These are phyloP conservation scores for Schizopygopsis malacanthus DNA, from an alignment of 2,797 vertebrate genomes.

Conservation along the genomic window DNA sequence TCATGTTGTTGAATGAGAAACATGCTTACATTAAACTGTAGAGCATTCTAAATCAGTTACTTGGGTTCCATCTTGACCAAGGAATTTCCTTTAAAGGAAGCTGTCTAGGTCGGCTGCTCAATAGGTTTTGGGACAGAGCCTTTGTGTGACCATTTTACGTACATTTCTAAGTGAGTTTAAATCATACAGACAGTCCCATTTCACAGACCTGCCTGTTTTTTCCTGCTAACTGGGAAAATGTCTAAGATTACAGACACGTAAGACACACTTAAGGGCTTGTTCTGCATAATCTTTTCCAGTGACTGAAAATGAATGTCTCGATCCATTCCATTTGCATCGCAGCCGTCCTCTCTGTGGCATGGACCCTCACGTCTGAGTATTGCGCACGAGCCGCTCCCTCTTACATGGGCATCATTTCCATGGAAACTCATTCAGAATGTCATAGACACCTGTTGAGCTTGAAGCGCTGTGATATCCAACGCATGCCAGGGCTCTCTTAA, in stretches of 20 bases:
- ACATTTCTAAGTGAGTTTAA: conserved; percentile 13
- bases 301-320: conserved; percentile 21
- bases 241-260: conserved; percentile 2
- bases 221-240: background rate
- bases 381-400: conserved; percentile 1
- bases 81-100: background rate
- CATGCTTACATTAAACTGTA: background rate
- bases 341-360: background rate
- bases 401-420: conserved; percentile 53
- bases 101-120: background rate
- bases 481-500: background rate
- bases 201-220: conserved; percentile 12
- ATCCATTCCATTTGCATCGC: conserved; percentile 5
- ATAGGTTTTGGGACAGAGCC: background rate
- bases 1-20: background rate
- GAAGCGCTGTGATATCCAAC: background rate
- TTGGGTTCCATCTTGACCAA: background rate
- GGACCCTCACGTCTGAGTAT: conserved; percentile 37
- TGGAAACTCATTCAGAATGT: conserved; percentile 57
- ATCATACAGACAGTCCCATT: conserved; percentile 36
- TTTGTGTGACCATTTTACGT: background rate
- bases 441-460: conserved; percentile 59
- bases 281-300: too few species aligned
- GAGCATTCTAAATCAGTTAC: background rate
- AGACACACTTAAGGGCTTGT: conserved; percentile 7